phyloP scores from a whole-genome alignment of 2,888 invertebrate species.

The Drosophila tanythrix region DNA sequence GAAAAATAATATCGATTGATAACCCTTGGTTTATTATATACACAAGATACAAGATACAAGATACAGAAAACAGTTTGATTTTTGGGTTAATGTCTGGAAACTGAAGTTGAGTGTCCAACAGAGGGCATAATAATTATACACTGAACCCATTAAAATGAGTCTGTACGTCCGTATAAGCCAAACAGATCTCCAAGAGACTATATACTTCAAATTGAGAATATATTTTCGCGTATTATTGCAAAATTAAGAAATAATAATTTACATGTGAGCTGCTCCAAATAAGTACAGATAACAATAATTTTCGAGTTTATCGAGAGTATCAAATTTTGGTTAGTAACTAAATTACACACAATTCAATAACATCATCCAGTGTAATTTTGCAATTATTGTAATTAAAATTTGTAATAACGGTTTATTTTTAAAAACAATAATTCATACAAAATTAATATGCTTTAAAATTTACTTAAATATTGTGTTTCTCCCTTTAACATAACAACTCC shows the following conservation, averaged over 20 bases:
- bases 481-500: constrained; percentile 94
- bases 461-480: constrained; percentile 87
- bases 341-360: neutral
- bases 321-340: neutral
- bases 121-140: no score
- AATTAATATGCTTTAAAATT: constrained; percentile 28
- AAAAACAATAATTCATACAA: constrained; percentile 5
- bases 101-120: no score
- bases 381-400: neutral
- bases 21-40: no score
- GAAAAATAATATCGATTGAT: no score
- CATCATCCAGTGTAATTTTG: neutral
- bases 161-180: no score
- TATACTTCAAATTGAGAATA: no score
- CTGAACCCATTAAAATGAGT: no score
- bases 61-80: no score
- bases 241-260: neutral
- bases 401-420: constrained; percentile 4
- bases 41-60: no score
- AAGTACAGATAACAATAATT: neutral
- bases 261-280: no score
- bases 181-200: no score
- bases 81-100: no score
- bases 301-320: neutral
- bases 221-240: neutral